These are phyloP conservation scores for Lichenostomus cassidix DNA, from an alignment of 2,113 vertebrate genomes.

Conservation along the genomic window DNA sequence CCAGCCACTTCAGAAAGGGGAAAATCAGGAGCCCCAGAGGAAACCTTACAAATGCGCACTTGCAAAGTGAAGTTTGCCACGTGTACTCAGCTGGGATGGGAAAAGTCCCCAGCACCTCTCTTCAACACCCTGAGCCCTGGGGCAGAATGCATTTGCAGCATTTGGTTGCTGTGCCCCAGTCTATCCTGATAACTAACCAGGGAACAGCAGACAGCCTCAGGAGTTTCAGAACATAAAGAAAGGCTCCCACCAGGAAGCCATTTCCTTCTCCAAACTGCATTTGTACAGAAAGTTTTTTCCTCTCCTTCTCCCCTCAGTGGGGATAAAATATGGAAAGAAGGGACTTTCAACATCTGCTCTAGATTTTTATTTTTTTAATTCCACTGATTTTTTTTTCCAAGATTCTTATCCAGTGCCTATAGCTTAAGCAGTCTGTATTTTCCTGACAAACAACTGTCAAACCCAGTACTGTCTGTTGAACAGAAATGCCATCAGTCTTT, in stretches of 20 bases:
- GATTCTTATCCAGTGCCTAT: neutral
- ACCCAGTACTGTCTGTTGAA: neutral
- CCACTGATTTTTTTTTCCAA: neutral
- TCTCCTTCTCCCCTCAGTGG: neutral
- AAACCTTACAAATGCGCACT: neutral
- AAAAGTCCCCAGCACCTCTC: conserved; percentile 7
- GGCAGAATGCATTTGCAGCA: neutral
- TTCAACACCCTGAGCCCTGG: neutral
- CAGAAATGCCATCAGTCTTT: neutral
- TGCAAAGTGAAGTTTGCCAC: conserved; percentile 17
- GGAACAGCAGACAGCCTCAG: neutral
- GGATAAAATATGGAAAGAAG: conserved; percentile 21
- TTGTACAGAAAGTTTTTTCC: neutral
- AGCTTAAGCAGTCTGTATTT: neutral
- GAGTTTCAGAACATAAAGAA: conserved; percentile 17
- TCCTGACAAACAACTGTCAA: neutral
- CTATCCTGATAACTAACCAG: neutral
- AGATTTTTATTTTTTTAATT: conserved; percentile 28
- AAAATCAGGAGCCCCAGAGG: conserved; percentile 11
- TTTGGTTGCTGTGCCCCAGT: neutral
- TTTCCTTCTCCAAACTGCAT: conserved; percentile 67
- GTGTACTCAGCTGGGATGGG: neutral
- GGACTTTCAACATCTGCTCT: conserved; percentile 35
- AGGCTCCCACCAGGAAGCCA: neutral
- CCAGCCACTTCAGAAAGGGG: neutral